Evolutionary conservation across 2,113 vertebrate species (phyloP), one percentile per base, ranked within the genome.

Genomic region (Eptesicus fuscus): DNA sequence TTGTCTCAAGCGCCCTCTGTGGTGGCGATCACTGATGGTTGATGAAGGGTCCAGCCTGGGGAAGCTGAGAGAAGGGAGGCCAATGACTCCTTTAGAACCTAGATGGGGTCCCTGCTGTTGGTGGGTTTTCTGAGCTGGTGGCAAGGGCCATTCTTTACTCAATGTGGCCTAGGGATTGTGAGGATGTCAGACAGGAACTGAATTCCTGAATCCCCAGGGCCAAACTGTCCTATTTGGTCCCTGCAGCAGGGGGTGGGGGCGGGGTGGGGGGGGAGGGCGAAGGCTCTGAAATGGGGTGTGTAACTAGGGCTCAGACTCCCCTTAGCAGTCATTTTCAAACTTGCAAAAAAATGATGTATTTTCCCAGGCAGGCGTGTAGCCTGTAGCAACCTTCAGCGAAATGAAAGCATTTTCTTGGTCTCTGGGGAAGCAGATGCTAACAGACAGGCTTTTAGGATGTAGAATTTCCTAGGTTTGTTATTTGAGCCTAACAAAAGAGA

Each of bases 401-500:
- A 91, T 91, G 80, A 97, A 96, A 91, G 80, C 84, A 82, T 96
- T 97, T 85, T 96, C 79, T 76, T 85, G 44, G 89, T 47, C 23
- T 73, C 74, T 90, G 17, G 42, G 96, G 96, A 93, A 82, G 84
- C 84, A 92, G 80, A 7, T 96, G 70, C 88, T 95, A 95, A 96
- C 71, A 94, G 95, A 67, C 13, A 5, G 88, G 56, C 94, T 96
- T 97, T 94, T 12, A 95, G 30, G 77, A 82, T 83, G 97, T 61
- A 30, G 0, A 94, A 91, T 95, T 98, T 92, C 71, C 13, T 12
- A 22, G 53, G 51, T 89, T 96, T 97, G 35, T 94, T 69, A 94
- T 91, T 96, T 97, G 35, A 96, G 25, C 0, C 0, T 1, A 20
- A 92, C 84, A 96, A 97, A 97, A 91, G 61, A 97, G 74, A 96